A percentile compares a stretch with the other conserved stretches of the same genome.
These are phyloP conservation scores for Hetaerina americana DNA, from an alignment of 1,140 invertebrate species.

Conservation along the genomic window DNA sequence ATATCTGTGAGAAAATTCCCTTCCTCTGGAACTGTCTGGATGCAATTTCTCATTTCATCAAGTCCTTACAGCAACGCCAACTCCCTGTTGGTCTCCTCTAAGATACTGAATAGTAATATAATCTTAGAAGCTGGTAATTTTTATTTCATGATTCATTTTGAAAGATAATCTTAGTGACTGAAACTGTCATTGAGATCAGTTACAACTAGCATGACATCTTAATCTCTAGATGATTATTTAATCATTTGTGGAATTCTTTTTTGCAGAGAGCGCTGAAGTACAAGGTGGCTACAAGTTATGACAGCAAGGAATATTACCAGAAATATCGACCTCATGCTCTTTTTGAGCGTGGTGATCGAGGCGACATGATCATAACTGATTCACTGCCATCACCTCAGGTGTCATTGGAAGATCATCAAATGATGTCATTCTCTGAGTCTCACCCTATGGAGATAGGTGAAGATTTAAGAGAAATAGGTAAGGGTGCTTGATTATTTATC, in stretches of 20 bases:
- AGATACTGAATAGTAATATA: too few relatives aligned
- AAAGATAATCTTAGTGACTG: not conserved
- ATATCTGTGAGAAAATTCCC: too few relatives aligned
- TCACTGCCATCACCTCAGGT: conserved; percentile 19
- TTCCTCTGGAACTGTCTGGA: too few relatives aligned
- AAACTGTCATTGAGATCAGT: conserved; percentile 2
- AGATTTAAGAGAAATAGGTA: conserved; percentile 23
- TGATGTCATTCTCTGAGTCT: not conserved
- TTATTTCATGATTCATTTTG: not conserved
- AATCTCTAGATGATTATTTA: not conserved
- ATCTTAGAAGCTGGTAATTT: too few relatives aligned
- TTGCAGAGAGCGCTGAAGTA: conserved; percentile 70
- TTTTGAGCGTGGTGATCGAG: conserved; percentile 35
- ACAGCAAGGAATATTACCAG: conserved; percentile 85
- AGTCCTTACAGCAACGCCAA: too few relatives aligned
- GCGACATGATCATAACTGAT: conserved; percentile 30
- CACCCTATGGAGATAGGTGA: conserved; percentile 11
- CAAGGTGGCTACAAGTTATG: conserved; percentile 81
- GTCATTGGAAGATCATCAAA: not conserved
- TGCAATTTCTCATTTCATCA: too few relatives aligned
- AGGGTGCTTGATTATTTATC: not conserved
- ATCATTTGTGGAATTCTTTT: conserved; percentile 11
- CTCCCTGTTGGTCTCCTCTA: too few relatives aligned
- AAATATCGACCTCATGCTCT: conserved; percentile 41
- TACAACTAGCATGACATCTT: too few relatives aligned